These are phyloP conservation scores for Aplocera efformata DNA, from an alignment of 2,888 invertebrate species.

Conservation along the genomic window DNA sequence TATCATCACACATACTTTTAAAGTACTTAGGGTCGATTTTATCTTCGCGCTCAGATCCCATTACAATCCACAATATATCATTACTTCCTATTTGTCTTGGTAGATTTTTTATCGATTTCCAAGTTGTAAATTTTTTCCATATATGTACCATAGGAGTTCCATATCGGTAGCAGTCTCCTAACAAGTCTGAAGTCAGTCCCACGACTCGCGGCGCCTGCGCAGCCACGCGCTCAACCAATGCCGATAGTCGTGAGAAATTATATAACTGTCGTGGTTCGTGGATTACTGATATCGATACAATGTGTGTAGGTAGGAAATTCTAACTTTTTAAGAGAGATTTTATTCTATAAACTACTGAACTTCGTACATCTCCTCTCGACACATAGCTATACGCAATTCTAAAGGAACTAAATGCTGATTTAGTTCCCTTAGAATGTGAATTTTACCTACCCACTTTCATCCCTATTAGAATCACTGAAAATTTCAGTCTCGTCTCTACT, in stretches of 20 bases:
- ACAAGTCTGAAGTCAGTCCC: slow-evolving; percentile 37
- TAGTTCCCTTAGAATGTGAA: too few species aligned
- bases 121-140: slow-evolving; percentile 23
- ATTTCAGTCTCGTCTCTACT: too few species aligned
- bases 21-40: neutral
- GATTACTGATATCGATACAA: slow-evolving; percentile 42
- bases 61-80: slow-evolving; percentile 14
- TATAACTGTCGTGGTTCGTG: slow-evolving; percentile 59
- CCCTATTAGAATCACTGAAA: too few species aligned
- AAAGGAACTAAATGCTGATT: too few species aligned
- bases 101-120: slow-evolving; percentile 19
- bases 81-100: slow-evolving; percentile 14
- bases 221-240: slow-evolving; percentile 44
- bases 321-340: too few species aligned
- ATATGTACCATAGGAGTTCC: slow-evolving; percentile 29
- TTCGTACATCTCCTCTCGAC: too few species aligned
- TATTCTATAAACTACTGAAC: too few species aligned
- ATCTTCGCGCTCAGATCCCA: slow-evolving; percentile 4
- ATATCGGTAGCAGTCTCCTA: slow-evolving; percentile 34
- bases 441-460: too few species aligned
- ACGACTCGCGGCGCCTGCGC: slow-evolving; percentile 48
- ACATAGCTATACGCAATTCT: too few species aligned
- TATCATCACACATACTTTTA: too few species aligned
- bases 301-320: slow-evolving; percentile 4
- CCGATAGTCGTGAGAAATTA: slow-evolving; percentile 75